These are phyloP conservation scores for Erebia palarica DNA, from an alignment of 2,888 invertebrate species.

Conservation along the genomic window DNA sequence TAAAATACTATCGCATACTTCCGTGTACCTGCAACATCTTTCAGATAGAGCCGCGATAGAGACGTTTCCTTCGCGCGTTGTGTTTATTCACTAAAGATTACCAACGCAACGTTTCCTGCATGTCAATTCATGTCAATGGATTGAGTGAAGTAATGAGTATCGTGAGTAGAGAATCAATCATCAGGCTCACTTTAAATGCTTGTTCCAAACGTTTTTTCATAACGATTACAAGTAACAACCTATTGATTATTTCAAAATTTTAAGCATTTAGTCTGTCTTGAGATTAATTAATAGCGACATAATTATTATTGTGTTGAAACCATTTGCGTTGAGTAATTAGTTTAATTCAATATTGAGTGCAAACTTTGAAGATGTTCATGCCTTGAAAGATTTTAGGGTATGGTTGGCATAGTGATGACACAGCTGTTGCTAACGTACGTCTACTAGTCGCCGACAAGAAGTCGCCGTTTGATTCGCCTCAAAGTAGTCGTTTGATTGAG, in stretches of 20 bases:
- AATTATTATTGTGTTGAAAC: slow-evolving; percentile 3
- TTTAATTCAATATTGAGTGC: not conserved
- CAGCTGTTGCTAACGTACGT: too few relatives aligned
- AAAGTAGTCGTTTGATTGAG: too few relatives aligned
- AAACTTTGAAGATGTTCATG: not conserved
- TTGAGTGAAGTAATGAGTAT: slow-evolving; percentile 43
- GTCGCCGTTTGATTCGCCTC: too few relatives aligned
- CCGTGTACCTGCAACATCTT: too few relatives aligned
- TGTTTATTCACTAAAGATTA: slow-evolving; percentile 24
- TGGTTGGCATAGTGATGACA: too few relatives aligned
- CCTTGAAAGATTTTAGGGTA: too few relatives aligned
- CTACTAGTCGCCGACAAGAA: too few relatives aligned
- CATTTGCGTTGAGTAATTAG: not conserved
- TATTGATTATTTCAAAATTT: slow-evolving; percentile 23
- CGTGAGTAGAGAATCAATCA: slow-evolving; percentile 33
- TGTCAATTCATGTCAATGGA: slow-evolving; percentile 43
- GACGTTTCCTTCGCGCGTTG: too few relatives aligned
- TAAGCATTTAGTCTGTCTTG: slow-evolving; percentile 10
- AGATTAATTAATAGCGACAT: not conserved
- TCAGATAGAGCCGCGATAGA: too few relatives aligned
- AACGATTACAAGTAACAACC: slow-evolving; percentile 15
- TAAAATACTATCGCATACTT: too few relatives aligned
- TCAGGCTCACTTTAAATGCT: slow-evolving; percentile 21
- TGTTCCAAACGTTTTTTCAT: slow-evolving; percentile 20
- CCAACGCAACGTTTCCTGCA: slow-evolving; percentile 46